Conservation (phyloP, 2,797 vertebrate species). For the Acropternis orthonyx region DNA sequence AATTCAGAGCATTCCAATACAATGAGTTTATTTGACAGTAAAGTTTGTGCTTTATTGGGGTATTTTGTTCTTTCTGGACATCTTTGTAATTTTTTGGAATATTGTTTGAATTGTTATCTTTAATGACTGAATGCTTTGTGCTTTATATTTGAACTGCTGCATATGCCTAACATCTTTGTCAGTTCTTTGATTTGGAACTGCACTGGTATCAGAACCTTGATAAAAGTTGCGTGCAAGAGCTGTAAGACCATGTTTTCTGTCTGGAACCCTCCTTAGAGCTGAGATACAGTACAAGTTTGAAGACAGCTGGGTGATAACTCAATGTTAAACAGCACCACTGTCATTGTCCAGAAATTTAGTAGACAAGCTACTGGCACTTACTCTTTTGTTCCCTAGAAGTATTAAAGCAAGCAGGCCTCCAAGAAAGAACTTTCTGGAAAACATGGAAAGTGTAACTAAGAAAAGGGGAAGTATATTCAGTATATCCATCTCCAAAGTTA, state of each 20-base stretch:
- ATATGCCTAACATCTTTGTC: not conserved
- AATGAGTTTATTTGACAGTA: not conserved
- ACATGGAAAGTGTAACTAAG: not conserved
- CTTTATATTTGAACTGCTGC: not conserved
- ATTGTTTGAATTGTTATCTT: not conserved
- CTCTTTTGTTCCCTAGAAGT: not conserved
- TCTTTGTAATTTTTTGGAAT: not conserved
- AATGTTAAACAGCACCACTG: not conserved
- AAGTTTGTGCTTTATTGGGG: not conserved
- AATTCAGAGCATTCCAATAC: not conserved
- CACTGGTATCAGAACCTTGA: not conserved
- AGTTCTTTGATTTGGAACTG: not conserved
- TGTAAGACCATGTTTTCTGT: not conserved
- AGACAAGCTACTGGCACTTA: not conserved
- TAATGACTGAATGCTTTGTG: not conserved
- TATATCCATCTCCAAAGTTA: not conserved
- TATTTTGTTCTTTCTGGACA: not conserved
- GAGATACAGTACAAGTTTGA: not conserved
- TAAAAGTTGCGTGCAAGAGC: not conserved
- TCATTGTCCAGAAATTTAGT: not conserved
- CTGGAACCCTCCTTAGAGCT: not conserved
- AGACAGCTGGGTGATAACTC: not conserved
- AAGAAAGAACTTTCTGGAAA: not conserved
- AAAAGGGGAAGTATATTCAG: not conserved
- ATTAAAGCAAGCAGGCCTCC: not conserved